Percentiles rank a stretch among this genome's conserved stretches.
Evolutionary conservation across 1,140 invertebrate species (phyloP).

Genomic region (Linepithema humile): DNA sequence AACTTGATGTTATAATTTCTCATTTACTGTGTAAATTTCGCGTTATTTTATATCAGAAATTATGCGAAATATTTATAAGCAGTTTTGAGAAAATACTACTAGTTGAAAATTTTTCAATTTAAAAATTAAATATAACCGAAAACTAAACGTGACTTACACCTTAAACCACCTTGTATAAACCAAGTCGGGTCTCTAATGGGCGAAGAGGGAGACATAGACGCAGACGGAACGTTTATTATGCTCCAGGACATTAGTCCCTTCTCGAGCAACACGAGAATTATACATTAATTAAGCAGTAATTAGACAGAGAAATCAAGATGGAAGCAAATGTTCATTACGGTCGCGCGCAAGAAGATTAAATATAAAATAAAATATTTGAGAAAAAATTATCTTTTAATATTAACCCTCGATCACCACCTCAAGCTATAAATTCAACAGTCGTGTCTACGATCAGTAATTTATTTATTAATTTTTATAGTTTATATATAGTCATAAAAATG

Average conservation of each 20-base stretch:
- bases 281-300: slow-evolving; percentile 52
- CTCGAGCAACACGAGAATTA: slow-evolving; percentile 39
- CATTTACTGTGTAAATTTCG: neutral
- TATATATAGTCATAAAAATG: neutral
- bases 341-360: neutral
- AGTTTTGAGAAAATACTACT: neutral
- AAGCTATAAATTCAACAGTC: neutral
- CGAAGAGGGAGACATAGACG: slow-evolving; percentile 17
- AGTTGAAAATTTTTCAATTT: neutral
- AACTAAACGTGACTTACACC: neutral
- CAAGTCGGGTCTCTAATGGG: slow-evolving; percentile 1
- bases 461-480: neutral
- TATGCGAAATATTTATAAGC: neutral
- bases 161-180: neutral
- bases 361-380: slow-evolving; percentile 9
- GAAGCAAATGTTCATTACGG: slow-evolving; percentile 28
- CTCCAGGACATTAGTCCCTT: slow-evolving; percentile 39
- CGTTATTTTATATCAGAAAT: neutral
- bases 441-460: neutral
- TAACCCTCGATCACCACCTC: neutral
- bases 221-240: slow-evolving; percentile 47
- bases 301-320: slow-evolving; percentile 37
- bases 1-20: neutral
- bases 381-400: neutral
- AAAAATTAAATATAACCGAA: slow-evolving; percentile 11